phyloP scores from a whole-genome alignment of 2,113 vertebrate species.

The Numida meleagris region DNA sequence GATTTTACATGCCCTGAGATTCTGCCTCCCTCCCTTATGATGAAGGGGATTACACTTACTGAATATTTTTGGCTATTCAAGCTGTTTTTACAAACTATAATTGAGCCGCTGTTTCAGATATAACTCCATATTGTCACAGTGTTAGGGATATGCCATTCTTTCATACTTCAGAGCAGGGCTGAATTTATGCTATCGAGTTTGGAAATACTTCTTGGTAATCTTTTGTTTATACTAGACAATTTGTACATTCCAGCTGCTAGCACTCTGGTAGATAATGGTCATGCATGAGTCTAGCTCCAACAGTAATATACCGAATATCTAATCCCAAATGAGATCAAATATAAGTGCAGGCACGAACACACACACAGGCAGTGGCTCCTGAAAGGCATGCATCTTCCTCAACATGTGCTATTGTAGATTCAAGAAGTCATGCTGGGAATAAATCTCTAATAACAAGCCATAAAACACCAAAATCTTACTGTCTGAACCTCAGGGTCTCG shows the following conservation, averaged over 20 bases:
- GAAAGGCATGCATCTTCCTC: neutral
- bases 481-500: neutral
- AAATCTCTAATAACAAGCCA: conserved; percentile 24
- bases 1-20: neutral
- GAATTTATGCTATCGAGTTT: neutral
- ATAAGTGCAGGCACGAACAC: neutral
- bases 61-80: neutral
- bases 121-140: neutral
- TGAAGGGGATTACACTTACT: neutral
- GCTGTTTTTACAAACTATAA: neutral
- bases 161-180: neutral
- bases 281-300: neutral
- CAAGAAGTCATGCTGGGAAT: neutral
- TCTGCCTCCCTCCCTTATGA: neutral
- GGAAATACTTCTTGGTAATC: neutral
- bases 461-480: neutral
- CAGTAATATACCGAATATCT: neutral
- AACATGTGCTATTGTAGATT: neutral
- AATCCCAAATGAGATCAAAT: neutral
- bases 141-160: neutral
- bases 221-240: neutral
- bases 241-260: conserved; percentile 8
- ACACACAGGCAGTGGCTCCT: neutral
- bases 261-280: neutral
- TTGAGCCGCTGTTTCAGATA: neutral